Percentiles rank a stretch among this genome's conserved stretches.
Conservation (phyloP, 2,888 invertebrate species). For the Pomacea canaliculata region DNA sequence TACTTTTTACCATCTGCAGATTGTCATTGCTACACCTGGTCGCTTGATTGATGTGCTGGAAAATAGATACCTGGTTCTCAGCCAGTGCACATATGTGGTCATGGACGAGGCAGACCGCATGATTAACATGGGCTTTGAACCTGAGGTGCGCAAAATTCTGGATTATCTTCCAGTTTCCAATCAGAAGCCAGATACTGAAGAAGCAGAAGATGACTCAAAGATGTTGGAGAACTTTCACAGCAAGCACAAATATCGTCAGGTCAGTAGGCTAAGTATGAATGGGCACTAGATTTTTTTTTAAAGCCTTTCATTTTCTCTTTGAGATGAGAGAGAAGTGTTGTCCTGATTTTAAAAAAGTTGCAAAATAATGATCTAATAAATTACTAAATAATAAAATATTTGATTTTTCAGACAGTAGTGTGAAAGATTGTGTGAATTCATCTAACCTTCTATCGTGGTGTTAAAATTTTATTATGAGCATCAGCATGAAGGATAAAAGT, state of each 20-base stretch:
- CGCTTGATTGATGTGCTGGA: constrained; percentile 98
- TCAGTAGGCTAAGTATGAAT: constrained; percentile 48
- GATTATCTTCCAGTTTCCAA: constrained; percentile 99
- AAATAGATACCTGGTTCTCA: constrained; percentile 95
- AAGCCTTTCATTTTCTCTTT: neutral
- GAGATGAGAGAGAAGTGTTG: neutral
- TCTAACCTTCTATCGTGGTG: no score
- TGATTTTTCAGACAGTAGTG: no score
- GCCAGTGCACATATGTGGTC: constrained; percentile 97
- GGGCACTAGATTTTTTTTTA: neutral
- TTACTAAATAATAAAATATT: no score
- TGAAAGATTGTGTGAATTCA: no score
- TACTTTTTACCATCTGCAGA: constrained; percentile 71
- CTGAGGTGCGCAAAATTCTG: constrained; percentile 93
- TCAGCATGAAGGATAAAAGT: no score
- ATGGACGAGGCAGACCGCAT: constrained; percentile 92
- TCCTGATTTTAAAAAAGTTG: neutral
- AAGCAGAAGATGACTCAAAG: constrained; percentile 93
- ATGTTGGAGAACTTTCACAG: constrained; percentile 93
- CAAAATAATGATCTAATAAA: neutral
- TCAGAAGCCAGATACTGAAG: constrained; percentile 97
- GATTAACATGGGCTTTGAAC: constrained; percentile 99
- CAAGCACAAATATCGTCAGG: constrained; percentile 95
- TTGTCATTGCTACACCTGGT: constrained; percentile 99
- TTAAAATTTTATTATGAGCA: no score